phyloP scores from a whole-genome alignment of 2,888 invertebrate species.

The Pegoplata infirma region DNA sequence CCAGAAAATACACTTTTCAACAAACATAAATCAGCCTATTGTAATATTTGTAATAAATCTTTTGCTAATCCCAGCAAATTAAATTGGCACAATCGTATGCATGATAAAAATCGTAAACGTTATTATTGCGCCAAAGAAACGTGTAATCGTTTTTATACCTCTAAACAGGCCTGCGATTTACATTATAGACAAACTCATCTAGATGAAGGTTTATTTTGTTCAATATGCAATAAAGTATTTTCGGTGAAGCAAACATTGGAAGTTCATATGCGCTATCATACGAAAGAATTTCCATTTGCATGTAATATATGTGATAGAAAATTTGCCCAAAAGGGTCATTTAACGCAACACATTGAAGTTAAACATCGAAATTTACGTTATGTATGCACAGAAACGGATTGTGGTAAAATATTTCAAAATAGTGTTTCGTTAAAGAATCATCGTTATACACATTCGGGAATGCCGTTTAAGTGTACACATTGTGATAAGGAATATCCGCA shows the following conservation, averaged over 20 bases:
- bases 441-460: slow-evolving; percentile 49
- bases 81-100: slow-evolving; percentile 52
- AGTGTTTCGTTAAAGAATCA: slow-evolving; percentile 60
- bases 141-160: slow-evolving; percentile 54
- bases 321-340: slow-evolving; percentile 57
- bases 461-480: slow-evolving; percentile 56
- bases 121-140: slow-evolving; percentile 36
- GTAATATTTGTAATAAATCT: slow-evolving; percentile 46
- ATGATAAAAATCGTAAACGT: slow-evolving; percentile 49
- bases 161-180: slow-evolving; percentile 51
- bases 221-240: slow-evolving; percentile 50
- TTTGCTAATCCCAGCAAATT: slow-evolving; percentile 49
- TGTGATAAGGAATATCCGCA: slow-evolving; percentile 61
- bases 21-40: neutral
- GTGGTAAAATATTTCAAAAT: slow-evolving; percentile 57
- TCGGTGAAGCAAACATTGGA: slow-evolving; percentile 47
- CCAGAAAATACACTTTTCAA: neutral
- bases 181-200: slow-evolving; percentile 55
- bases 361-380: slow-evolving; percentile 58
- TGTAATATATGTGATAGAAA: slow-evolving; percentile 35
- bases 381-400: slow-evolving; percentile 43
- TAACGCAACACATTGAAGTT: slow-evolving; percentile 56
- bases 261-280: slow-evolving; percentile 62
- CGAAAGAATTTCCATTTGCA: slow-evolving; percentile 45
- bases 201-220: slow-evolving; percentile 41